Evolutionary conservation across 2,888 invertebrate genomes (phyloP).

Genomic region (Liposcelis brunnea): DNA sequence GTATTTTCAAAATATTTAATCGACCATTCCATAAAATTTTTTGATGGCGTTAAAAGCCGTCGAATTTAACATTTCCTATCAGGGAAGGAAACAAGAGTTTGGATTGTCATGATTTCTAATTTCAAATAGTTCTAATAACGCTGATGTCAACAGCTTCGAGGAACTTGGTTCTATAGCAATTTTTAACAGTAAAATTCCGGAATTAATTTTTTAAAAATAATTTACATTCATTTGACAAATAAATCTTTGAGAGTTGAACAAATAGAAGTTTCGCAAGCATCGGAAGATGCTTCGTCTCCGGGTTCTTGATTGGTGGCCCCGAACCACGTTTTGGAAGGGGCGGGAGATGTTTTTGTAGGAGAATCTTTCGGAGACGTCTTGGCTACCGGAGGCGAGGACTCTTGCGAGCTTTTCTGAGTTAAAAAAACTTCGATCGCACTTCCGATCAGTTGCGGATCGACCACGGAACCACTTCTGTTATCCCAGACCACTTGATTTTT

Average conservation of each 20-base stretch:
- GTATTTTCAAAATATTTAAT: too few relatives aligned
- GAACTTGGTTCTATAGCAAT: too few relatives aligned
- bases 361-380: constrained; percentile 15
- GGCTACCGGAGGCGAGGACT: constrained; percentile 16
- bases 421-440: constrained; percentile 73
- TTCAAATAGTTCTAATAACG: too few relatives aligned
- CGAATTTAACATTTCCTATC: too few relatives aligned
- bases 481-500: constrained; percentile 51
- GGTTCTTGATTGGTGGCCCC: constrained; percentile 24
- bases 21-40: too few relatives aligned
- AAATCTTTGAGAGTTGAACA: constrained; percentile 73
- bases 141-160: too few relatives aligned
- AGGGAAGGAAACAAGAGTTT: too few relatives aligned
- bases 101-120: too few relatives aligned
- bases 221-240: constrained; percentile 55
- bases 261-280: constrained; percentile 61
- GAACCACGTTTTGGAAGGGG: constrained; percentile 7
- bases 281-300: constrained; percentile 48
- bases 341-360: constrained; percentile 16
- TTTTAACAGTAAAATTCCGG: too few relatives aligned
- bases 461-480: constrained; percentile 55
- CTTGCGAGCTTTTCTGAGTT: constrained; percentile 33
- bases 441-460: constrained; percentile 63
- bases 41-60: too few relatives aligned
- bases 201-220: neutral